These are phyloP conservation scores for Nematostella vectensis DNA, from an alignment of 92 coral and sea anemone genomes.

Conservation along the genomic window DNA sequence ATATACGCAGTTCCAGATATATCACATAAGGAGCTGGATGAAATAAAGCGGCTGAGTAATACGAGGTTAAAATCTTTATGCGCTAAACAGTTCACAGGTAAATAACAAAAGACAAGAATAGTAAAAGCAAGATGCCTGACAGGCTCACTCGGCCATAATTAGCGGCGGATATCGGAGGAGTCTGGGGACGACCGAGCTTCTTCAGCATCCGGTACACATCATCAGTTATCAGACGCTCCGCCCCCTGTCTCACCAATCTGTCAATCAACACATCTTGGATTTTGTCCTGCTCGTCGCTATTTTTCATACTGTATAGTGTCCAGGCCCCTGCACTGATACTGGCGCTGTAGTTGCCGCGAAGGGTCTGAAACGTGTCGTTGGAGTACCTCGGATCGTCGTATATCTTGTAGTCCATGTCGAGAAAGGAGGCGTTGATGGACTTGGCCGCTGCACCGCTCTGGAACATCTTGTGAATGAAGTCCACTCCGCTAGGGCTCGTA, in stretches of 20 bases:
- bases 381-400: constrained; percentile 54
- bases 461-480: constrained; percentile 47
- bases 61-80: too few species aligned
- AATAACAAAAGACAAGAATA: too few species aligned
- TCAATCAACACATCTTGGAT: constrained; percentile 43
- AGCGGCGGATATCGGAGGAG: neutral
- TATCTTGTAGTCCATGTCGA: constrained; percentile 81
- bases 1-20: too few species aligned
- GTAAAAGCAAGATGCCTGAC: too few species aligned
- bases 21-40: too few species aligned
- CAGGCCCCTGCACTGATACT: constrained; percentile 82
- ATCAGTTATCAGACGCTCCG: constrained; percentile 73
- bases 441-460: constrained; percentile 44
- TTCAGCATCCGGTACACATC: constrained; percentile 55
- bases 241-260: constrained; percentile 50
- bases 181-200: constrained; percentile 48
- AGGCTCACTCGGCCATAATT: too few species aligned
- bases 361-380: constrained; percentile 60
- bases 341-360: constrained; percentile 50
- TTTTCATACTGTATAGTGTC: constrained; percentile 57
- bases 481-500: constrained; percentile 39
- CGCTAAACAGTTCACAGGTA: too few species aligned
- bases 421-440: constrained; percentile 56
- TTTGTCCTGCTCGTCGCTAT: constrained; percentile 20
- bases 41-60: too few species aligned